Conservation (phyloP, 2,113 vertebrate genomes). For the Emydura subglobosa region DNA sequence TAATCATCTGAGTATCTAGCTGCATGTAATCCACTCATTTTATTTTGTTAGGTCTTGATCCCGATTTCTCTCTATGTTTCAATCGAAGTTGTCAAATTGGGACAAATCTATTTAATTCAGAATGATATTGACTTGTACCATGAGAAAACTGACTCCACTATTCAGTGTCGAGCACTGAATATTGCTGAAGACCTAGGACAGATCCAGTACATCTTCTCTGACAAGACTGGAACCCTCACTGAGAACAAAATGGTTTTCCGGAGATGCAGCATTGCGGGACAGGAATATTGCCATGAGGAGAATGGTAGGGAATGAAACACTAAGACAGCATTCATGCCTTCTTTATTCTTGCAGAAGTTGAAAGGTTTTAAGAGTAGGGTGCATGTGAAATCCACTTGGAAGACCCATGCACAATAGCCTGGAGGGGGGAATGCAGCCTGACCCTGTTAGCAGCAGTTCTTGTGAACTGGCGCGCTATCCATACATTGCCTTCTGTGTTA, state of each 20-base stretch:
- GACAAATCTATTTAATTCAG: conserved; percentile 94
- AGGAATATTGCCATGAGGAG: conserved; percentile 92
- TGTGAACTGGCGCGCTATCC: background rate
- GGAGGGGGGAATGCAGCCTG: background rate
- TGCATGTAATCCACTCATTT: conserved; percentile 10
- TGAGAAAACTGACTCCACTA: conserved; percentile 83
- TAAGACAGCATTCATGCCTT: background rate
- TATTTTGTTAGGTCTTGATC: conserved; percentile 90
- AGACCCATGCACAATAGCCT: rapidly evolving
- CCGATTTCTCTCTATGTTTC: conserved; percentile 97
- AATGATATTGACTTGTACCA: conserved; percentile 92
- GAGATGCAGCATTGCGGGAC: conserved; percentile 92
- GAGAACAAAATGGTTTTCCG: conserved; percentile 98
- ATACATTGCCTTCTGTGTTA: background rate
- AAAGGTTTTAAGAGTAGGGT: background rate
- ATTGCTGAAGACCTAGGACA: conserved; percentile 96
- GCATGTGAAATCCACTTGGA: background rate
- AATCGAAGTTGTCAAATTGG: conserved; percentile 96
- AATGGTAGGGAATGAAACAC: conserved; percentile 83
- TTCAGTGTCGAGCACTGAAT: conserved; percentile 93
- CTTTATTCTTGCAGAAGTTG: background rate
- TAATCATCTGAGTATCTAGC: background rate
- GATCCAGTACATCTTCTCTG: conserved; percentile 94
- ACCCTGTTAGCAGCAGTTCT: background rate
- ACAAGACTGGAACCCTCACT: conserved; percentile 97